These are phyloP conservation scores for Sarotherodon lohbergeri DNA, from an alignment of 2,113 vertebrate genomes.

Conservation along the genomic window DNA sequence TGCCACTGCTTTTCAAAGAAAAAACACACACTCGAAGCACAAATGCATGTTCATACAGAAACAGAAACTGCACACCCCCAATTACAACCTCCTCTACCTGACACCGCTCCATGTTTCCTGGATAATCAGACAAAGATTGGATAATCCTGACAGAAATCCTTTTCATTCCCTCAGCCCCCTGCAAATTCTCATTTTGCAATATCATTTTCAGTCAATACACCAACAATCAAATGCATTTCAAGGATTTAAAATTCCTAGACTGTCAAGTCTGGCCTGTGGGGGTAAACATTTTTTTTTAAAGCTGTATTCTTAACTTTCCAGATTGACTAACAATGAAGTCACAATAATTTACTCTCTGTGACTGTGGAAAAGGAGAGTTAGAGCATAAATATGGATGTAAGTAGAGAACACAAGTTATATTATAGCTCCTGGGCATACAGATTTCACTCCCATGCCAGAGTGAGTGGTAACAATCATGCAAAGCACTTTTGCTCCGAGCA, in stretches of 20 bases:
- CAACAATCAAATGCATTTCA: conserved; percentile 60
- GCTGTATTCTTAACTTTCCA: conserved; percentile 41
- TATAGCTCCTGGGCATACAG: conserved; percentile 36
- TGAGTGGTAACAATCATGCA: conserved; percentile 50
- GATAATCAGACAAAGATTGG: conserved; percentile 60
- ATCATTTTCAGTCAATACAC: conserved; percentile 51
- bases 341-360: conserved; percentile 13
- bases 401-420: conserved; percentile 29
- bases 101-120: conserved; percentile 43
- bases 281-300: conserved; percentile 10
- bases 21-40: background rate
- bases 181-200: conserved; percentile 50
- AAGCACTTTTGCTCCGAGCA: conserved; percentile 25
- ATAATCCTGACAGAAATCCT: conserved; percentile 66
- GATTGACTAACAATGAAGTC: conserved; percentile 26
- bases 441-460: conserved; percentile 34
- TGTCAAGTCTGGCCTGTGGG: conserved; percentile 22
- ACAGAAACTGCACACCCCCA: conserved; percentile 34
- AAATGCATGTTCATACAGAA: background rate
- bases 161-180: conserved; percentile 47
- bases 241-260: conserved; percentile 24
- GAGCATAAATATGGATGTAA: conserved; percentile 36
- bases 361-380: conserved; percentile 7
- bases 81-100: conserved; percentile 56
- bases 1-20: conserved; percentile 40